These are phyloP conservation scores for Morpho helenor DNA, from an alignment of 2,888 invertebrate species.

Conservation along the genomic window DNA sequence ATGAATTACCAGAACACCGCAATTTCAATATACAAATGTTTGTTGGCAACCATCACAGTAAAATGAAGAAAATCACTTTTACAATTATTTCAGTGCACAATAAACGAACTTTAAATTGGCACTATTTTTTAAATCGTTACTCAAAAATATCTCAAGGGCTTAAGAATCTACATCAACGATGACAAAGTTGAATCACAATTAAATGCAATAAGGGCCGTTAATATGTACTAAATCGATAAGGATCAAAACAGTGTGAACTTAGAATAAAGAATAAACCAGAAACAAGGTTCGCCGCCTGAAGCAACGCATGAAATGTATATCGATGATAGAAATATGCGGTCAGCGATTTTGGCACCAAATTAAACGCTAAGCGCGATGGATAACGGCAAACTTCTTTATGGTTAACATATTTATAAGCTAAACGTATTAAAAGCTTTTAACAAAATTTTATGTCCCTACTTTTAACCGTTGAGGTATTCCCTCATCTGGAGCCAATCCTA, in stretches of 20 bases:
- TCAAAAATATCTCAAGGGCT: constrained; percentile 17
- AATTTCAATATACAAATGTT: constrained; percentile 42
- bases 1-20: constrained; percentile 42
- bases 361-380: no score
- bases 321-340: no score
- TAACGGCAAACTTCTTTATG: no score
- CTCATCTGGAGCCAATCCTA: no score
- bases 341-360: no score
- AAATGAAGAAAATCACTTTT: constrained; percentile 24
- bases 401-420: no score
- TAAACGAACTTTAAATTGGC: constrained; percentile 4
- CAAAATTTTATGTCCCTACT: no score
- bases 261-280: no score
- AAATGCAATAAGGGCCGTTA: background rate
- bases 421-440: no score
- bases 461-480: no score
- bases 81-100: constrained; percentile 15
- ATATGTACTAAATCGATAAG: constrained; percentile 25
- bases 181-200: background rate
- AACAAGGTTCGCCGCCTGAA: background rate
- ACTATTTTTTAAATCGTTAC: constrained; percentile 4
- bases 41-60: constrained; percentile 50
- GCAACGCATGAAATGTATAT: no score
- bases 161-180: background rate
- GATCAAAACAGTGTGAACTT: constrained; percentile 7